phyloP scores from a whole-genome alignment of 2,797 vertebrate species.

The Helostoma temminkii region DNA sequence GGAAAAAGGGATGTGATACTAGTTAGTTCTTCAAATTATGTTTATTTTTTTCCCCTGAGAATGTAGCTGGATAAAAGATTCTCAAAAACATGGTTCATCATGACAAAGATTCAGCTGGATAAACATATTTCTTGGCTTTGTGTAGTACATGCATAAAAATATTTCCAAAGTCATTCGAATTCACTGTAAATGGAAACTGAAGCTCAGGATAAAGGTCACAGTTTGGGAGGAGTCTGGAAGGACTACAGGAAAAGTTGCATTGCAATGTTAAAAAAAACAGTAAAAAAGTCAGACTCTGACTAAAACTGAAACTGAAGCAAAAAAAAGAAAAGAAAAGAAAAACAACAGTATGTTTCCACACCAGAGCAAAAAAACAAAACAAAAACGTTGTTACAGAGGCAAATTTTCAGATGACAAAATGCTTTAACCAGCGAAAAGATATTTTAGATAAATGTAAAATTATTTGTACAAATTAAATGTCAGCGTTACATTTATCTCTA shows the following conservation, averaged over 20 bases:
- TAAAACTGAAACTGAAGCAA: constrained; percentile 18
- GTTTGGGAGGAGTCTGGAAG: background rate
- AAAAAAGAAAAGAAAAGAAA: background rate
- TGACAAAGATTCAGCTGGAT: background rate
- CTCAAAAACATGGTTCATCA: background rate
- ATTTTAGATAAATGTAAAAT: background rate
- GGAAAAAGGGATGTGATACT: background rate
- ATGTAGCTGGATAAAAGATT: background rate
- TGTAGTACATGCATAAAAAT: background rate
- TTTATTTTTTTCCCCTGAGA: background rate
- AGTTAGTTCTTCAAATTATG: background rate
- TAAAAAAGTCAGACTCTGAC: background rate
- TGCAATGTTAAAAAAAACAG: too few relatives aligned
- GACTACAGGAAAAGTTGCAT: background rate
- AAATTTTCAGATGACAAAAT: background rate
- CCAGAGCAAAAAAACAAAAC: too few relatives aligned
- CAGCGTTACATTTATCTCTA: background rate
- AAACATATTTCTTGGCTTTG: background rate
- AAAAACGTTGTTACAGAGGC: too few relatives aligned
- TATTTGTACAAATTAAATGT: background rate
- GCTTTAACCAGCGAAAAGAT: background rate
- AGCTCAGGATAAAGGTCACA: too few relatives aligned
- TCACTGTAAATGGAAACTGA: constrained; percentile 1
- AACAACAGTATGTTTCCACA: too few relatives aligned
- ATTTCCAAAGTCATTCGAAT: background rate